Conservation (phyloP, 2,888 invertebrate species). For the Phalera bucephala region DNA sequence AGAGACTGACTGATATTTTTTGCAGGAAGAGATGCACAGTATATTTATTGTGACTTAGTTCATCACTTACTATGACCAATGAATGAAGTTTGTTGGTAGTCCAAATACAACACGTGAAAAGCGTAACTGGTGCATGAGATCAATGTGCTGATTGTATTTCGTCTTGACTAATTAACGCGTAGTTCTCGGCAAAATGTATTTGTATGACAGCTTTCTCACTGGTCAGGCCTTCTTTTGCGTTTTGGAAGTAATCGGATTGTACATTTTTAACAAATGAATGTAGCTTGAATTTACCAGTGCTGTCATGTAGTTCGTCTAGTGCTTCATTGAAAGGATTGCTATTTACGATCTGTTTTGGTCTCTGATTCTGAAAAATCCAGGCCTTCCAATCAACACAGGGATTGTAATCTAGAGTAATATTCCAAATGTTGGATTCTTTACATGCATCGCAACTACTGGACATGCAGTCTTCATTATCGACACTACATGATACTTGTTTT, state of each 20-base stretch:
- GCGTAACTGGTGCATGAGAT: conserved; percentile 15
- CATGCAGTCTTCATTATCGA: conserved; percentile 19
- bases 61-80: conserved; percentile 17
- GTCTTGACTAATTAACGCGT: conserved; percentile 15
- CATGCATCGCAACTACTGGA: conserved; percentile 19
- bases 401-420: no score
- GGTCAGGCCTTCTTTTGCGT: conserved; percentile 9
- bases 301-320: background rate
- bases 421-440: conserved; percentile 24
- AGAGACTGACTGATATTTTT: no score
- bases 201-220: conserved; percentile 16
- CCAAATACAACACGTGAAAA: conserved; percentile 16
- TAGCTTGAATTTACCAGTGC: conserved; percentile 5
- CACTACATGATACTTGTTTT: conserved; percentile 17
- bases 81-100: conserved; percentile 13
- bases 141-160: conserved; percentile 21
- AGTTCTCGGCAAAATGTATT: conserved; percentile 25
- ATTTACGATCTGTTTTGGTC: conserved; percentile 10
- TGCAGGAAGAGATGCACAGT: conserved; percentile 21
- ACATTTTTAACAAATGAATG: conserved; percentile 20
- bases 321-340: background rate
- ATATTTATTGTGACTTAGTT: conserved; percentile 23
- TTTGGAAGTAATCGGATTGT: conserved; percentile 20
- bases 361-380: conserved; percentile 9
- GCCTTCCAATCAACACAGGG: conserved; percentile 16